Evolutionary conservation across 64 coral and sea anemone species (phyloP), one percentile per base, ranked within the genome.

Genomic region (Astreopora myriophthalma): DNA sequence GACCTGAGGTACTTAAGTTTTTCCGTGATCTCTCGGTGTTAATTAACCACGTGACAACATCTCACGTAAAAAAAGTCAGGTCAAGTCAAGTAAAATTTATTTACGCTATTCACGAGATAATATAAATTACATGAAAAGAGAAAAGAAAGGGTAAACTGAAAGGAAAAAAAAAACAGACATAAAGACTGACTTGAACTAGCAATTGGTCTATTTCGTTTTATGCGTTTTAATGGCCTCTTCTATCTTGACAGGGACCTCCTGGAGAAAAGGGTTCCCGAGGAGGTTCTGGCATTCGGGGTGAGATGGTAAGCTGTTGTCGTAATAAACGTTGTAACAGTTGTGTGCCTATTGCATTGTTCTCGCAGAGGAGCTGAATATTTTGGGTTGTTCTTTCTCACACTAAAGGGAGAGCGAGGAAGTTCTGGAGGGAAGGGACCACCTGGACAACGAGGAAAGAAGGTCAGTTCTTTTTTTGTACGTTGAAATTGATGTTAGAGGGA

Each of bases 391-490:
- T 20, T 27, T 70, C 25, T 23, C 13, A 13, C n/a, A 5, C 33
- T 73, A 2, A 66, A 91, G 90, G 90, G 67, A n/a, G 90, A 92
- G 19, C 17, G 32, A 74, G 90, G 90, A 69, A 52, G 44, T 76
- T 63, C 68, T 75, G 90, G 90, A 32, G 6, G 19, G 23, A 71
- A 73, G 48, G 90, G 90, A 57, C 49, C 52, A 19, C 0, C 57
- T 34, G 79, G 79, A 27, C 19, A 20, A 7, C 58, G 34, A 83
- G 79, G 79, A 65, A 83, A 64, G 22, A 60, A 52, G 75, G 75
- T 79, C 16, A 20, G 48, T 55, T 79, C 0, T 48, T 32, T 32
- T 20, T 34, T 73, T 22, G 13, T 6, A 22, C 3, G 13, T 20
- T 48, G 14, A 19, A 55, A 52, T 12, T 76, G 11, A 48, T 48